These are phyloP conservation scores for Otocyon megalotis DNA, from an alignment of 2,113 vertebrate species.

Conservation along the genomic window DNA sequence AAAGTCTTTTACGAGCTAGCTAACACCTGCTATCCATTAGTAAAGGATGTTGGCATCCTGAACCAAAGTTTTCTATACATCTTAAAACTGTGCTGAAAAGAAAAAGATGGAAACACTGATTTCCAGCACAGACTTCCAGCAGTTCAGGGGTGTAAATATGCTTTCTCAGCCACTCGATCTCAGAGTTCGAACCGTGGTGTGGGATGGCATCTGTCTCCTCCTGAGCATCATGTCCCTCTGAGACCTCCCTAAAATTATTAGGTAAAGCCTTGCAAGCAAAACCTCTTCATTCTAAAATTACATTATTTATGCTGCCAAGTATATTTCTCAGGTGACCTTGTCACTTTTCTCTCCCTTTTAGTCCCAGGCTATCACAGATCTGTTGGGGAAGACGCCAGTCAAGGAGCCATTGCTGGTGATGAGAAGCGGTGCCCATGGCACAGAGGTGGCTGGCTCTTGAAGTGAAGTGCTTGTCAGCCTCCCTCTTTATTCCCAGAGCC, in stretches of 20 bases:
- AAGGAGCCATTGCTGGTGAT: not conserved
- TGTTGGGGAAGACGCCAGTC: not conserved
- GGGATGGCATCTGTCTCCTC: not conserved
- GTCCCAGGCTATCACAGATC: not conserved
- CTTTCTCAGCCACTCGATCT: slow-evolving; percentile 4
- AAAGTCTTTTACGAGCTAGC: not conserved
- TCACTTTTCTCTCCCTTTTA: not conserved
- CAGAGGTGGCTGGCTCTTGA: not conserved
- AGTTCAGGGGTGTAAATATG: not conserved
- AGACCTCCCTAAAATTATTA: slow-evolving; percentile 61
- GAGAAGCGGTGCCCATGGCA: accelerated
- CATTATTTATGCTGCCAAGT: not conserved
- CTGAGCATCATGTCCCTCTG: slow-evolving; percentile 3
- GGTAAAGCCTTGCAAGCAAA: slow-evolving; percentile 14
- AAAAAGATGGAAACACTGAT: slow-evolving; percentile 18
- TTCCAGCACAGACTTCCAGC: not conserved
- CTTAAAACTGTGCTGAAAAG: slow-evolving; percentile 40
- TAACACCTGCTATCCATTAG: not conserved
- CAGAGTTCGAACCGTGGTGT: not conserved
- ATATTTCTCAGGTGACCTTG: not conserved
- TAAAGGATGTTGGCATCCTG: slow-evolving; percentile 10
- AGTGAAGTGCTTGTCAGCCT: not conserved
- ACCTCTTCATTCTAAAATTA: slow-evolving; percentile 36
- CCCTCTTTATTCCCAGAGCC: not conserved
- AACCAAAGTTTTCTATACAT: not conserved